Percentiles rank a stretch among this genome's conserved stretches.
These are phyloP conservation scores for Lydus trimaculatus DNA, from an alignment of 2,888 invertebrate genomes.

Conservation along the genomic window DNA sequence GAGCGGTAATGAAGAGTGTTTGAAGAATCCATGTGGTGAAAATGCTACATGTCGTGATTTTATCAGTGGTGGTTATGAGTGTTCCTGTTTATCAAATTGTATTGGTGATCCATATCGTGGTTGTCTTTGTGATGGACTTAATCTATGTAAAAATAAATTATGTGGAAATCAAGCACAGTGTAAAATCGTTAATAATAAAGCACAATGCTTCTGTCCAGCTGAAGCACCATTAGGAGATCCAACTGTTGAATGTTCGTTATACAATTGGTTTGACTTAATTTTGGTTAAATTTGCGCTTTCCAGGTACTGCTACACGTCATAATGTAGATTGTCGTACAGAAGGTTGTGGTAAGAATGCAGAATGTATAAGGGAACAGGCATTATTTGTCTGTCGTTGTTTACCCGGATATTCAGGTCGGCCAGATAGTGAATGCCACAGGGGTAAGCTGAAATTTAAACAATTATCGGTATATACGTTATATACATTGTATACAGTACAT, in stretches of 20 bases:
- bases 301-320: slow-evolving; percentile 62
- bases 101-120: slow-evolving; percentile 82
- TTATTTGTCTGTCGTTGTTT: slow-evolving; percentile 84
- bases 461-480: slow-evolving; percentile 16
- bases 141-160: slow-evolving; percentile 78
- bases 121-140: slow-evolving; percentile 78
- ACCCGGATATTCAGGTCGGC: slow-evolving; percentile 76
- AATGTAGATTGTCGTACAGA: slow-evolving; percentile 81
- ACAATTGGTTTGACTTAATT: slow-evolving; percentile 42
- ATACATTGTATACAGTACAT: slow-evolving; percentile 53
- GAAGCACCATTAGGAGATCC: slow-evolving; percentile 86
- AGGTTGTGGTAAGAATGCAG: slow-evolving; percentile 86
- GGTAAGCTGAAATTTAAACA: slow-evolving; percentile 60
- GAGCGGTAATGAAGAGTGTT: slow-evolving; percentile 75
- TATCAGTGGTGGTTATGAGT: slow-evolving; percentile 74
- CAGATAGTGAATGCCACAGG: slow-evolving; percentile 74
- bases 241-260: slow-evolving; percentile 80
- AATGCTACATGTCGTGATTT: slow-evolving; percentile 84
- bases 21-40: slow-evolving; percentile 83
- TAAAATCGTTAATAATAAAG: slow-evolving; percentile 70
- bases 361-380: slow-evolving; percentile 84
- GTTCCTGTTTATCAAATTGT: slow-evolving; percentile 81
- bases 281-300: slow-evolving; percentile 58
- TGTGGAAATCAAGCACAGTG: slow-evolving; percentile 88
- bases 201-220: slow-evolving; percentile 85